Base-by-base conservation (phyloP, 2,888 invertebrate species). In the Ceramica pisi region DNA sequence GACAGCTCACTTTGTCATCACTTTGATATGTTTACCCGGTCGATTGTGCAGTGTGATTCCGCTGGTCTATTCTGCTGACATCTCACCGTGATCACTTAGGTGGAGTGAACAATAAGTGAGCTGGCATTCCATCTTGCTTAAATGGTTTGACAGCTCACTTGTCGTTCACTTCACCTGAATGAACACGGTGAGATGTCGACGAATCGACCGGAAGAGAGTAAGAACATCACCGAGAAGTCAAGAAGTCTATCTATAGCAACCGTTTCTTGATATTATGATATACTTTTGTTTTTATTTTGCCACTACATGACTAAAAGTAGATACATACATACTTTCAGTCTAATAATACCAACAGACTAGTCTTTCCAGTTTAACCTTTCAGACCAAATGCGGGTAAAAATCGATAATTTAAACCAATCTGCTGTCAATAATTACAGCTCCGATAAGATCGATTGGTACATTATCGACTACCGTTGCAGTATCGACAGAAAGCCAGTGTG, bases 361-460 rank as follows among this genome's bases (percentile, higher is more conserved):
- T 2, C 2, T 35, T 67, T 68, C 12, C 31, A 67, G 19, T 50
- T 48, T 23, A 31, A 57, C 12, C 14, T 31, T 56, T 41, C 14
- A 21, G 0, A 23, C 8, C 26, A 48, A 46, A 56, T 41, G 35
- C n/a, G 21, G 19, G 38, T 44, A 10, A 16, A 38, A 67, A 73
- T 51, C 44, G 7, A 75, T 75, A 71, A 10, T 23, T 55, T 26
- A 71, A 9, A 46, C 26, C 14, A 38, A 67, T 9, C 16, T 55
- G 21, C 19, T 8, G 26, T 3, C 19, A 67, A 46, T 38, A 57
- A 38, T 50, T 48, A 35, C 1, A 44, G 19, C 12, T 41, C 35
- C 16, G 26, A 38, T 75, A 67, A 19, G 19, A 67, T 66, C 35
- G 44, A 75, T 26, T 26, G 35, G 6, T 10, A 35, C 14, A 56